Conservation (phyloP, 1,140 invertebrate genomes). For the Neodiprion virginianus region DNA sequence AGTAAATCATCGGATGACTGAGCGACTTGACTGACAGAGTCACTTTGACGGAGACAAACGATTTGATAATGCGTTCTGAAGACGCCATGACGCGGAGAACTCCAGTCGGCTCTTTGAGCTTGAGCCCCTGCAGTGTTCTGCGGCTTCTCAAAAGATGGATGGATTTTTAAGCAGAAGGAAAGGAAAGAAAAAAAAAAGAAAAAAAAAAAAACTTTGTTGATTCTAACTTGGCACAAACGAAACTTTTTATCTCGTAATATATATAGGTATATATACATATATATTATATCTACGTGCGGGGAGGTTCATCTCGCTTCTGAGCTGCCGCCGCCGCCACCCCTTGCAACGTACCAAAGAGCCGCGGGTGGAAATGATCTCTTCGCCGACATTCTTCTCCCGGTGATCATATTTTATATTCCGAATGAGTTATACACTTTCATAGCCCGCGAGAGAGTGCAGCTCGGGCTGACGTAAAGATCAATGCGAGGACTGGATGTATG, state of each 20-base stretch:
- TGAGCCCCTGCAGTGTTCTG: not conserved
- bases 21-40: not conserved
- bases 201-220: constrained; percentile 3
- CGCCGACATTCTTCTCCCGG: no score
- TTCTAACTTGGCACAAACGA: not conserved
- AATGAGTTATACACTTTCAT: no score
- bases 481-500: no score
- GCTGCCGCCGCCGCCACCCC: no score
- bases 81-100: no score
- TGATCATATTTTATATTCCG: no score
- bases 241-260: constrained; percentile 7
- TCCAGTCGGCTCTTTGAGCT: no score
- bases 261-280: not conserved
- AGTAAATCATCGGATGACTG: not conserved
- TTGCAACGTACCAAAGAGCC: no score
- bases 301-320: not conserved
- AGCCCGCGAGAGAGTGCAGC: no score
- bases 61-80: not conserved
- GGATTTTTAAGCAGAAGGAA: constrained; percentile 7
- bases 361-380: no score
- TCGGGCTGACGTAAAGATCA: no score
- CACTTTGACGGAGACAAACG: not conserved
- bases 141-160: constrained; percentile 5
- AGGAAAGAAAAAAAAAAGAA: no score
- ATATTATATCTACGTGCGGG: not conserved